Percentiles rank a stretch among this genome's conserved stretches.
Evolutionary conservation across 2,113 vertebrate genomes (phyloP).

Genomic region (Pseudorectes ferrugineus): DNA sequence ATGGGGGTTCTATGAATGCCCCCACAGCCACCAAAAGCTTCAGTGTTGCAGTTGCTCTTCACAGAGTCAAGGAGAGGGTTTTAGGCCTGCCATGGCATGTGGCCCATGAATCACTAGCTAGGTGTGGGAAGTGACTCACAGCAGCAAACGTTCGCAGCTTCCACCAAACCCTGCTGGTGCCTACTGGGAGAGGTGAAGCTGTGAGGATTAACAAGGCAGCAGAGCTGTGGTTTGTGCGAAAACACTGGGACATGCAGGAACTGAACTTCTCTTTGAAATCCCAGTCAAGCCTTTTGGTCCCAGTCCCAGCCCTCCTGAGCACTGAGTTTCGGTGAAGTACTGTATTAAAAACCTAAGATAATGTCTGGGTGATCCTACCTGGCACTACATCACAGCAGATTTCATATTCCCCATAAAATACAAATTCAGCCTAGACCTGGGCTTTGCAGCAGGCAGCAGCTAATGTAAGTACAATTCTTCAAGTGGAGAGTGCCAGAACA

Average conservation of each 20-base stretch:
- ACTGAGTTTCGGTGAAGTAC: neutral
- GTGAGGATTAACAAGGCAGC: neutral
- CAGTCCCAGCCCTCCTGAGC: neutral
- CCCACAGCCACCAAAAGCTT: neutral
- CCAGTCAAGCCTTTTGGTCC: neutral
- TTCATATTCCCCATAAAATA: neutral
- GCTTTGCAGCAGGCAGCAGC: neutral
- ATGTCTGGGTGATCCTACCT: neutral
- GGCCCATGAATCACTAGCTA: neutral
- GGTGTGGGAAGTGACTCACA: neutral
- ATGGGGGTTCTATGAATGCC: neutral
- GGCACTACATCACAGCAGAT: neutral
- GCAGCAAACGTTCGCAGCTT: neutral
- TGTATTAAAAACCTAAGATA: neutral
- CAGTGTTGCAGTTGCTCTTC: neutral
- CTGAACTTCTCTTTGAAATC: neutral
- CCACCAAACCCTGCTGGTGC: neutral
- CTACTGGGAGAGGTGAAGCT: neutral
- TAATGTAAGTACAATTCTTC: neutral
- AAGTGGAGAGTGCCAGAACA: neutral
- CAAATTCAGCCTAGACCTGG: neutral
- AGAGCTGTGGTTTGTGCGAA: neutral
- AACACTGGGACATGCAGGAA: neutral
- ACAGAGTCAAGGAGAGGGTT: neutral
- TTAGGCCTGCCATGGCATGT: neutral